Base-by-base conservation (phyloP, 1,140 invertebrate species). In the Bombus turneri region DNA sequence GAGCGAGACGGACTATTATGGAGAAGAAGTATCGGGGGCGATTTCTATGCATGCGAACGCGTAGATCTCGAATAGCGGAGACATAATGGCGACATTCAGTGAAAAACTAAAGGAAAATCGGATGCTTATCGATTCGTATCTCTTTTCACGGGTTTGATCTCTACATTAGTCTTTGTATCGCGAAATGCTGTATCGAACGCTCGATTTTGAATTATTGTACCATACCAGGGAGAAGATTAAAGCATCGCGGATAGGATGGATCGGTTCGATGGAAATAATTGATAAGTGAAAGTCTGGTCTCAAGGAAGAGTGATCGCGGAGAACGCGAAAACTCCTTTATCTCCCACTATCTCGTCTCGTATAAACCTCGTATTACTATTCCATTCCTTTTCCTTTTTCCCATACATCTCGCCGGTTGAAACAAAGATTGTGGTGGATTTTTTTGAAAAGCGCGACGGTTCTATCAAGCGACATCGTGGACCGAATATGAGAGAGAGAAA, bases 401-500 rank as follows among this genome's bases (percentile, higher is more conserved):
- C 3, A 37, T 18, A 9, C 31, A n/a, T 34, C 28, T 43, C 22
- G 12, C 18, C 57, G 12, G 59, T 76, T 41, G 31, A 31, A 41
- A 5, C n/a, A 10, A 39, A 76, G 69, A 47, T 57, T 39, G 76
- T 80, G 74, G 83, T 68, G 75, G 53, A 76, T 68, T 31, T 43
- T 53, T 79, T 34, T 31, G 12, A 73, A 69, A 41, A 64, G n/a
- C 47, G 76, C 75, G 81, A 79, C 47, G 47, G 62, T 69, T 62
- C 57, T 47, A 85, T 87, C 69, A 83, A 82, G 62, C 81, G 68
- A 83, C 79, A 68, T 79, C 59, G 69, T 84, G 81, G 47, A 83
- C 57, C 86, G 89, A 90, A 86, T 90, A 90, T 90, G 89, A 90
- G 75, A 87, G 80, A 90, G 72, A 90, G 74, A 90, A 87, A 85